These are phyloP conservation scores for Rhyacophila evoluta DNA, from an alignment of 2,888 invertebrate species.

Conservation along the genomic window DNA sequence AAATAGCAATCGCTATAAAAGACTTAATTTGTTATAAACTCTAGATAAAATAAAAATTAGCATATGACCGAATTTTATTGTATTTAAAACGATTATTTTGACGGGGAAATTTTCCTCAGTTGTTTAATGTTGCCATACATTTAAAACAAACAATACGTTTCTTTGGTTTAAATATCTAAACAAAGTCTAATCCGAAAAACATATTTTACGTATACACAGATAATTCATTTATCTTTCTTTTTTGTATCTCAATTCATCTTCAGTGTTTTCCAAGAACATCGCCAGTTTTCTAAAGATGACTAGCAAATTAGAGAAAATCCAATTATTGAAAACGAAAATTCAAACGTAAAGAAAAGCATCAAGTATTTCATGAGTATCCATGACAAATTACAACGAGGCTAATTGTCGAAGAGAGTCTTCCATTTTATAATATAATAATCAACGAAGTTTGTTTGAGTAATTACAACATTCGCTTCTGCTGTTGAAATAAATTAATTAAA, in stretches of 20 bases:
- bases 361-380: background rate
- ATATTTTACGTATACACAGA: background rate
- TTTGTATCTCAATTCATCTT: background rate
- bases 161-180: background rate
- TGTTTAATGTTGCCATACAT: too few species aligned
- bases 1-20: too few species aligned
- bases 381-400: conserved; percentile 22
- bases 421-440: conserved; percentile 12
- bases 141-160: background rate
- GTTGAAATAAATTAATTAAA: background rate
- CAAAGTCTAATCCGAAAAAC: background rate
- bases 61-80: too few species aligned
- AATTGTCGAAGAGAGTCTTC: conserved; percentile 16
- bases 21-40: too few species aligned
- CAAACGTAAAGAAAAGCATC: background rate
- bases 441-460: conserved; percentile 1
- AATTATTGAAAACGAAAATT: conserved; percentile 14
- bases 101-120: background rate
- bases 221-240: conserved; percentile 23
- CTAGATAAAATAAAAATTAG: too few species aligned
- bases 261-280: background rate
- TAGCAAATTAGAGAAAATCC: conserved; percentile 11
- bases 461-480: conserved; percentile 2
- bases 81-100: background rate
- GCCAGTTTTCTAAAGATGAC: conserved; percentile 3